These are phyloP conservation scores for Shargacucullia verbasci DNA, from an alignment of 2,888 invertebrate genomes.

Conservation along the genomic window DNA sequence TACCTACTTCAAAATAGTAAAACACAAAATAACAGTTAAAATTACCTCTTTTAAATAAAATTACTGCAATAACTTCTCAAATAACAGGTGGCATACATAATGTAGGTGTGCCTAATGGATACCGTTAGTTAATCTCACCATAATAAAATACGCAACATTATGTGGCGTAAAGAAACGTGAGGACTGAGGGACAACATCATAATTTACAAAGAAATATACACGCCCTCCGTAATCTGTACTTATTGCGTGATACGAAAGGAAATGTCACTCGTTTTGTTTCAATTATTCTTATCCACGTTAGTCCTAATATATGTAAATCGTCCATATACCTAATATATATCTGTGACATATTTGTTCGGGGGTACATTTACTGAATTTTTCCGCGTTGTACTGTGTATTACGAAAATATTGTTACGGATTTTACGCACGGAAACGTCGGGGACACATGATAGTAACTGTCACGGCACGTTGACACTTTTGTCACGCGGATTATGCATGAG, in stretches of 20 bases:
- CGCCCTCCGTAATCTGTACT: slow-evolving; percentile 66
- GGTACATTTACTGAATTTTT: slow-evolving; percentile 44
- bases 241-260: slow-evolving; percentile 76
- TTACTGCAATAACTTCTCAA: slow-evolving; percentile 40
- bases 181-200: slow-evolving; percentile 48
- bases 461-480: slow-evolving; percentile 34
- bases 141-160: slow-evolving; percentile 53
- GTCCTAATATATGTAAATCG: slow-evolving; percentile 64
- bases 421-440: slow-evolving; percentile 36
- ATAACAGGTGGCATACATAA: slow-evolving; percentile 48
- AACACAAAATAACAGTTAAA: slow-evolving; percentile 26
- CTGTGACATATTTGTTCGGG: slow-evolving; percentile 45
- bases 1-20: slow-evolving; percentile 6
- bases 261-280: slow-evolving; percentile 75
- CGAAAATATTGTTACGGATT: slow-evolving; percentile 40
- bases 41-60: slow-evolving; percentile 40
- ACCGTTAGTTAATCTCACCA: slow-evolving; percentile 50
- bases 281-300: slow-evolving; percentile 69
- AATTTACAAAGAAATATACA: slow-evolving; percentile 60
- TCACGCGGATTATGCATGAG: slow-evolving; percentile 28
- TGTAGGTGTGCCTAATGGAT: slow-evolving; percentile 46
- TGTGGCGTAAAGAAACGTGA: slow-evolving; percentile 40
- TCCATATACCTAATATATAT: slow-evolving; percentile 38
- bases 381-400: slow-evolving; percentile 24
- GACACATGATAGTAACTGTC: slow-evolving; percentile 40